phyloP scores from a whole-genome alignment of 2,888 invertebrate species.

The Ophraella communa region DNA sequence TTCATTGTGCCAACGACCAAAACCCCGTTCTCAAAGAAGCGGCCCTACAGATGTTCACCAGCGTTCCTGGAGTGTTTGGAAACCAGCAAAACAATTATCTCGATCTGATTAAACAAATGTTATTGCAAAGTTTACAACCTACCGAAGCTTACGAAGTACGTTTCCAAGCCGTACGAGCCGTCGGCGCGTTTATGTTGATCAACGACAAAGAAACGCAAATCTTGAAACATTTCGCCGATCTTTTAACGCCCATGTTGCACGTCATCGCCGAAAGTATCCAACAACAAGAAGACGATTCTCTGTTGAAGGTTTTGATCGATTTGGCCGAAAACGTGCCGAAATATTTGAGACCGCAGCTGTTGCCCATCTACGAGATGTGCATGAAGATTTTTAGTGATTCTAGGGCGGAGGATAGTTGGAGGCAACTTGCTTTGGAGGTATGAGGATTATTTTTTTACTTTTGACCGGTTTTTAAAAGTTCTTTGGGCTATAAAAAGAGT shows the following conservation, averaged over 20 bases:
- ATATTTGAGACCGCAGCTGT: constrained; percentile 86
- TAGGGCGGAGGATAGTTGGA: constrained; percentile 81
- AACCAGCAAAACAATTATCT: constrained; percentile 91
- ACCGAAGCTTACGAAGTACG: constrained; percentile 71
- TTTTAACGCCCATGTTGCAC: constrained; percentile 80
- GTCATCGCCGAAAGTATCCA: constrained; percentile 83
- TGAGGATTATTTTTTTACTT: constrained; percentile 26
- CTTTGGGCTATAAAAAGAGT: too few relatives aligned
- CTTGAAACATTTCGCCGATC: constrained; percentile 85
- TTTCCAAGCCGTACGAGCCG: constrained; percentile 82
- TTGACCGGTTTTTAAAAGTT: too few relatives aligned
- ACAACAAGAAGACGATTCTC: constrained; percentile 85
- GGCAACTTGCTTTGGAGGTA: constrained; percentile 90
- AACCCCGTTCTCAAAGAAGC: constrained; percentile 87
- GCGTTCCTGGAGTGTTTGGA: constrained; percentile 96
- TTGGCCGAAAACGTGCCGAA: constrained; percentile 93
- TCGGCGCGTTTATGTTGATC: constrained; percentile 86
- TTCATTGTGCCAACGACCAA: constrained; percentile 89
- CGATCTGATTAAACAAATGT: constrained; percentile 93
- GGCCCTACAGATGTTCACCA: constrained; percentile 92
- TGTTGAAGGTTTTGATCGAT: constrained; percentile 93
- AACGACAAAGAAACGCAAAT: constrained; percentile 94
- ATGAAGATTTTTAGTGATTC: constrained; percentile 80
- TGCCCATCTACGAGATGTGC: constrained; percentile 85
- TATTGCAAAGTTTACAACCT: constrained; percentile 77